Percentiles rank a stretch among this genome's conserved stretches.
phyloP scores from a whole-genome alignment of 2,113 vertebrate species.

The Neoarius graeffei region DNA sequence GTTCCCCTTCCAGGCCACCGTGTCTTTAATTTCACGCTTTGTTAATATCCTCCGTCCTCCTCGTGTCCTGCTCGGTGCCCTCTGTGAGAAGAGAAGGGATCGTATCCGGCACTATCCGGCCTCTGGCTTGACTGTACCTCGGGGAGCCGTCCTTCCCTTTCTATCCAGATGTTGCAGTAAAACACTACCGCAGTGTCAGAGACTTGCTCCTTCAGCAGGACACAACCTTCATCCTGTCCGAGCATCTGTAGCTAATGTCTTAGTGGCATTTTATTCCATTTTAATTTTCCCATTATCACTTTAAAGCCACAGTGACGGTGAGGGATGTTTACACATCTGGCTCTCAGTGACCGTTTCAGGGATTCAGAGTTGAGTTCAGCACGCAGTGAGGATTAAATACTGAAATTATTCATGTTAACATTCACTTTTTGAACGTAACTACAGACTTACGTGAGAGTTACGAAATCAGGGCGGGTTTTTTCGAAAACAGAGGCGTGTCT shows the following conservation, averaged over 20 bases:
- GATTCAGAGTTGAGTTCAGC: not conserved
- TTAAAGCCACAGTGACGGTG: not conserved
- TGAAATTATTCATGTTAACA: not conserved
- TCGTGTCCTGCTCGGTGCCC: slow-evolving; percentile 44
- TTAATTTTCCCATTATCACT: not conserved
- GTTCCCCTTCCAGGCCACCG: slow-evolving; percentile 47
- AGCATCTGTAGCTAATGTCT: not conserved
- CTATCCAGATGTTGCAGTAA: slow-evolving; percentile 30
- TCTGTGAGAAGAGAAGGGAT: slow-evolving; percentile 51
- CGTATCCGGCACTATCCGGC: slow-evolving; percentile 59
- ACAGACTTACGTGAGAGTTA: not conserved
- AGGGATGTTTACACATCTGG: not conserved
- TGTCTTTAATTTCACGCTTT: slow-evolving; percentile 79
- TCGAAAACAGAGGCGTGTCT: not conserved
- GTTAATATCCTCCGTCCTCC: slow-evolving; percentile 67
- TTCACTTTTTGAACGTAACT: not conserved
- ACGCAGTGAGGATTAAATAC: not conserved
- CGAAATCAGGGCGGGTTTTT: not conserved
- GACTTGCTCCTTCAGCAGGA: not conserved
- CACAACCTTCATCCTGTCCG: not conserved
- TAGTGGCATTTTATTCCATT: not conserved
- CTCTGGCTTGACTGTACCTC: slow-evolving; percentile 53
- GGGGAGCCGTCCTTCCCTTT: slow-evolving; percentile 50
- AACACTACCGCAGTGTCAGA: slow-evolving; percentile 31
- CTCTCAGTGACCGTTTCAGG: not conserved